Evolutionary conservation across 2,113 vertebrate species (phyloP).

Genomic region (Cichladusa arquata): DNA sequence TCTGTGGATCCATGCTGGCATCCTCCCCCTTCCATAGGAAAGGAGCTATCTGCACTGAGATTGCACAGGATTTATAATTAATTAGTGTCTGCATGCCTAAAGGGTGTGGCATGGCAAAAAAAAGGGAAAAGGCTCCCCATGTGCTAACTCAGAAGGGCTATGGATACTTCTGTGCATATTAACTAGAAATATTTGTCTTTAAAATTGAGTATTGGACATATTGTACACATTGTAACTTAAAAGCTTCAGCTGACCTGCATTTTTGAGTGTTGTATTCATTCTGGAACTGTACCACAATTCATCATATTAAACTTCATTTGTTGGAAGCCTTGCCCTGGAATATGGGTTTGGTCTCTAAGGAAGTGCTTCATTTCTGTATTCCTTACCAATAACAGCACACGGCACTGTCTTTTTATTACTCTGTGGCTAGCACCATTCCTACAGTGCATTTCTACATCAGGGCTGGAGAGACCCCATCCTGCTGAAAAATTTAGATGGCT

Average conservation of each 20-base stretch:
- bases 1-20: neutral
- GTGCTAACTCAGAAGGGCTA: neutral
- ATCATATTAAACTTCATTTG: constrained; percentile 79
- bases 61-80: neutral
- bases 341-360: constrained; percentile 71
- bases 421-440: constrained; percentile 54
- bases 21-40: neutral
- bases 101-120: neutral
- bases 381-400: constrained; percentile 58
- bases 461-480: constrained; percentile 71
- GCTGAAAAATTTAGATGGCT: constrained; percentile 81
- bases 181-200: neutral
- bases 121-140: neutral
- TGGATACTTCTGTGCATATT: neutral
- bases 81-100: neutral
- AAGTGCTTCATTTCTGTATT: constrained; percentile 70
- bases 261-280: constrained; percentile 52
- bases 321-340: constrained; percentile 73
- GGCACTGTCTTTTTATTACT: constrained; percentile 71
- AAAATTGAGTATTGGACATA: neutral
- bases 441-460: constrained; percentile 58
- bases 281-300: constrained; percentile 63
- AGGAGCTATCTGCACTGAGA: neutral
- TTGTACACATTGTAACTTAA: constrained; percentile 47
- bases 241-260: constrained; percentile 61